phyloP scores from a whole-genome alignment of 2,113 vertebrate species.

The Pachypanchax playfairii region DNA sequence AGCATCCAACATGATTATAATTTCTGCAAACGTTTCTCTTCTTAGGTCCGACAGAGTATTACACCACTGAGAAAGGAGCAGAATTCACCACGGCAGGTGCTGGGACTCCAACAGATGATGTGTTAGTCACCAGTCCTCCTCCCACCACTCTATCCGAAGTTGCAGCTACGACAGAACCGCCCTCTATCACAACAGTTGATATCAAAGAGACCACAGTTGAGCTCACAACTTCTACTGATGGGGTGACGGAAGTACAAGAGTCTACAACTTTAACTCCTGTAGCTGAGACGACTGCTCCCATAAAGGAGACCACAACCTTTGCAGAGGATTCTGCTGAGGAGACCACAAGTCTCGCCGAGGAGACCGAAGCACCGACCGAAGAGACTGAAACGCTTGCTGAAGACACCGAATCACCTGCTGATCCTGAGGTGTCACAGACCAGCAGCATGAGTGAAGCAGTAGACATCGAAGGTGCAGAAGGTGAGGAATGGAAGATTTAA shows the following conservation, averaged over 20 bases:
- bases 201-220: background rate
- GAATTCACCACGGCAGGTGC: accelerated
- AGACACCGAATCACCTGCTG: background rate
- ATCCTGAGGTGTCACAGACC: background rate
- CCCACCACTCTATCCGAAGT: background rate
- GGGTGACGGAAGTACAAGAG: too few relatives aligned
- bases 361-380: background rate
- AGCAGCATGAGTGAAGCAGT: background rate
- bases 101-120: accelerated
- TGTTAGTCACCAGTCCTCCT: constrained; percentile 3
- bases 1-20: constrained; percentile 1
- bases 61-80: accelerated
- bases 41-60: constrained; percentile 58
- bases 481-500: constrained; percentile 28
- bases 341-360: background rate
- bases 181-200: background rate
- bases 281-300: background rate
- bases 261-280: background rate
- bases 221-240: too few relatives aligned
- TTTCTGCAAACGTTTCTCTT: constrained; percentile 12
- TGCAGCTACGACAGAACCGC: background rate
- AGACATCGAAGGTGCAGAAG: background rate
- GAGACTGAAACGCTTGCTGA: background rate
- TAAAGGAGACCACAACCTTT: background rate
- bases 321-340: background rate